phyloP scores from a whole-genome alignment of 35 echinoderm and acorn worm species.

The Heliocidaris tuberculata region DNA sequence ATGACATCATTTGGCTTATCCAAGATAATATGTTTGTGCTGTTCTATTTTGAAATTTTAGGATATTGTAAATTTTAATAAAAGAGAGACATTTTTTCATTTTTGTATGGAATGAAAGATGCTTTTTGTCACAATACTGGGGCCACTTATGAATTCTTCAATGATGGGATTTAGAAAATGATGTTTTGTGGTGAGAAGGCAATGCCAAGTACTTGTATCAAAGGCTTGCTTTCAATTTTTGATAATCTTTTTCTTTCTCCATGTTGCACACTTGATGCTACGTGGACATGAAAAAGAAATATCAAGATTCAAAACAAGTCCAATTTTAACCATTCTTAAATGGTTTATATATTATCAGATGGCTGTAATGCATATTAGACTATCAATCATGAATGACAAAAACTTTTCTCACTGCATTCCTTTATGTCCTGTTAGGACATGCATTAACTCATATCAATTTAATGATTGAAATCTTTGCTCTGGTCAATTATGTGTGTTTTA shows the following conservation, averaged over 20 bases:
- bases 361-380: neutral
- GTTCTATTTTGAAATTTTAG: no score
- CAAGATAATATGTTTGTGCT: no score
- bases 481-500: neutral
- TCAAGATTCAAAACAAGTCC: neutral
- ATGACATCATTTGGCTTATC: no score
- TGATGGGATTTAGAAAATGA: neutral
- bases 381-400: neutral
- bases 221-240: neutral
- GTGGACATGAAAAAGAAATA: neutral
- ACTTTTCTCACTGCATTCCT: no score
- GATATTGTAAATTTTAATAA: no score
- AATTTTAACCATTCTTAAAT: neutral
- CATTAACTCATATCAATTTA: neutral
- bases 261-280: neutral
- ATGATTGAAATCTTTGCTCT: neutral
- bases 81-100: no score
- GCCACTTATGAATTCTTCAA: no score
- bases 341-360: neutral
- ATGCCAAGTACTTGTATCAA: neutral
- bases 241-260: neutral
- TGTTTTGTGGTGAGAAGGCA: neutral
- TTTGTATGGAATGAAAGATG: no score
- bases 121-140: no score
- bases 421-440: neutral